Percentiles rank a stretch among this genome's conserved stretches.
Conservation (phyloP, 1,140 invertebrate species). For the Brachionus paranguensis region DNA sequence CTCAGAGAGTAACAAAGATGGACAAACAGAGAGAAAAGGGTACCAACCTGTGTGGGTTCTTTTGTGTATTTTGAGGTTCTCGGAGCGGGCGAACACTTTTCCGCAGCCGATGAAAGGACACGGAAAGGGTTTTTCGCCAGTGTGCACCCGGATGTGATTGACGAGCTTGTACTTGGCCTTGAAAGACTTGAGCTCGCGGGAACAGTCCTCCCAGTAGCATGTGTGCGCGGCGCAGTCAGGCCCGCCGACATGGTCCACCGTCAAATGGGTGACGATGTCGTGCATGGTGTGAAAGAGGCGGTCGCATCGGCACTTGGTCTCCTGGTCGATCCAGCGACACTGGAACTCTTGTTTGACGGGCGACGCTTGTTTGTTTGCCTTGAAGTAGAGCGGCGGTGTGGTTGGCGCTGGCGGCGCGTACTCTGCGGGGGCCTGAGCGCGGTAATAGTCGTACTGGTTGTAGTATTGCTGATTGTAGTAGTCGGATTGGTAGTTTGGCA, state of each 20-base stretch:
- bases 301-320: conserved; percentile 21
- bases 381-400: not conserved
- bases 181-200: conserved; percentile 63
- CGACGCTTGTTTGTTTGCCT: not conserved
- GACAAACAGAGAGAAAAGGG: not conserved
- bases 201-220: conserved; percentile 38
- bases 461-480: conserved; percentile 22
- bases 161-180: conserved; percentile 99
- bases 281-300: conserved; percentile 33
- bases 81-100: conserved; percentile 93
- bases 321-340: conserved; percentile 39
- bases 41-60: conserved; percentile 68
- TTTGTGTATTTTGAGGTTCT: conserved; percentile 98
- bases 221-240: conserved; percentile 5
- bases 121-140: conserved; percentile 95
- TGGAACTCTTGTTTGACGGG: conserved; percentile 24
- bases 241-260: conserved; percentile 37
- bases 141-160: conserved; percentile 97
- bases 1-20: not conserved
- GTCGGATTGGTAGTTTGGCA: not conserved
- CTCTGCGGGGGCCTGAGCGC: not conserved
- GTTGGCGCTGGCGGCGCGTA: not conserved
- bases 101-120: conserved; percentile 92
- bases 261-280: conserved; percentile 40
- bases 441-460: conserved; percentile 23